Conservation (phyloP, 2,113 vertebrate genomes). For the Furnarius figulus region DNA sequence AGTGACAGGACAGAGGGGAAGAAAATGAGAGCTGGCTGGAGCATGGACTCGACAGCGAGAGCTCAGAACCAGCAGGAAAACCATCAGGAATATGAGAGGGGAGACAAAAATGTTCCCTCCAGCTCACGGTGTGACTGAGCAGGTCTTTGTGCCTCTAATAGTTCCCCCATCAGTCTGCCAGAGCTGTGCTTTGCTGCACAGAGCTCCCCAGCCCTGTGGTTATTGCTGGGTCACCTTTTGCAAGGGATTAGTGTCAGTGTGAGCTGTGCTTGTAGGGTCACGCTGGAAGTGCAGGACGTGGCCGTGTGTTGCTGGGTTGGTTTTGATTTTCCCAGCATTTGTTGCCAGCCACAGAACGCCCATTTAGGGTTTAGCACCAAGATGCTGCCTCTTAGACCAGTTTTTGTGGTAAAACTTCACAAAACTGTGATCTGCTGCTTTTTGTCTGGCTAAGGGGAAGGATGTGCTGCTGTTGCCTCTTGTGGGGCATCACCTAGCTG, state of each 20-base stretch:
- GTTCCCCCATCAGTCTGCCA: neutral
- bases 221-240: neutral
- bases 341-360: neutral
- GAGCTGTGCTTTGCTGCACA: neutral
- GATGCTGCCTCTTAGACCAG: neutral
- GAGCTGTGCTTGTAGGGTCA: neutral
- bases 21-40: neutral
- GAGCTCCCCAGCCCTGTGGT: neutral
- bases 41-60: neutral
- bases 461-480: neutral
- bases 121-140: neutral
- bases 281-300: neutral
- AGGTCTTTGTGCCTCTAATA: neutral
- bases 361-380: rapidly evolving
- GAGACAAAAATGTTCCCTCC: neutral
- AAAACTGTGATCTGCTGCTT: neutral
- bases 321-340: neutral
- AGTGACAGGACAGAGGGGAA: neutral
- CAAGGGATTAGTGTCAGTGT: neutral
- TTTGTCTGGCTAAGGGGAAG: neutral
- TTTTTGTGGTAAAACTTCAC: neutral
- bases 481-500: neutral
- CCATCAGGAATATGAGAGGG: neutral
- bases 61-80: neutral
- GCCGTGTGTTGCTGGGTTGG: neutral